Percentiles rank a stretch among this genome's conserved stretches.
Conservation (phyloP, 2,113 vertebrate genomes). For the Zosterops pallidus region DNA sequence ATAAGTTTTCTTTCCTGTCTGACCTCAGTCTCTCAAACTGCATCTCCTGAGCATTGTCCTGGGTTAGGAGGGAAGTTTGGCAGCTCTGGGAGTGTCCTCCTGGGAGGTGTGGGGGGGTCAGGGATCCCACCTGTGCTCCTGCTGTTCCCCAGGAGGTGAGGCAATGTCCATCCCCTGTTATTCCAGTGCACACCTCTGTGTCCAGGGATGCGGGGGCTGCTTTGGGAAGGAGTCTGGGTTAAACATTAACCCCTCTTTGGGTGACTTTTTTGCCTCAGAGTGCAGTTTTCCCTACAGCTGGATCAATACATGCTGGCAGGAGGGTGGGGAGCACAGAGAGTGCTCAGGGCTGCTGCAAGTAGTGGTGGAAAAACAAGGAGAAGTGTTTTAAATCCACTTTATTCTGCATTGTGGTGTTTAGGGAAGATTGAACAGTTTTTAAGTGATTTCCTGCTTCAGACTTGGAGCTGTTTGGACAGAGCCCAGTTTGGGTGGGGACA, state of each 20-base stretch:
- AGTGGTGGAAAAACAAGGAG: background rate
- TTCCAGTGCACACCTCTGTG: background rate
- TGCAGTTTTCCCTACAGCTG: background rate
- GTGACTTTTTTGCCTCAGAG: background rate
- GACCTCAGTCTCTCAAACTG: background rate
- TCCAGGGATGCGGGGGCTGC: background rate
- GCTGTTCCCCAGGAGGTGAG: background rate
- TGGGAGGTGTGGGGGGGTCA: too few species aligned
- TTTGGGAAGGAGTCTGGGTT: background rate
- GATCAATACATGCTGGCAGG: background rate
- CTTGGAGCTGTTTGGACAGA: background rate
- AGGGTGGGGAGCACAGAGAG: background rate
- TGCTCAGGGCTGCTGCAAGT: rapidly evolving
- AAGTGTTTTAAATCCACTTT: background rate
- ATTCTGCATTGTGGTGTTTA: rapidly evolving
- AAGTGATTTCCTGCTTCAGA: background rate
- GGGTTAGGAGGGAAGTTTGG: too few species aligned
- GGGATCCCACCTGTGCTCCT: background rate
- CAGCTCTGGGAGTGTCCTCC: background rate
- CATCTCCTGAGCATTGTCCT: background rate
- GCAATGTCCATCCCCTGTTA: rapidly evolving
- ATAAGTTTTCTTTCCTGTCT: background rate
- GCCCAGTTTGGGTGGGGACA: background rate
- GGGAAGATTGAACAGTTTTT: background rate
- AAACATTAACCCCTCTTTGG: background rate